phyloP scores from a whole-genome alignment of 1,140 invertebrate genomes.

The Battus philenor region DNA sequence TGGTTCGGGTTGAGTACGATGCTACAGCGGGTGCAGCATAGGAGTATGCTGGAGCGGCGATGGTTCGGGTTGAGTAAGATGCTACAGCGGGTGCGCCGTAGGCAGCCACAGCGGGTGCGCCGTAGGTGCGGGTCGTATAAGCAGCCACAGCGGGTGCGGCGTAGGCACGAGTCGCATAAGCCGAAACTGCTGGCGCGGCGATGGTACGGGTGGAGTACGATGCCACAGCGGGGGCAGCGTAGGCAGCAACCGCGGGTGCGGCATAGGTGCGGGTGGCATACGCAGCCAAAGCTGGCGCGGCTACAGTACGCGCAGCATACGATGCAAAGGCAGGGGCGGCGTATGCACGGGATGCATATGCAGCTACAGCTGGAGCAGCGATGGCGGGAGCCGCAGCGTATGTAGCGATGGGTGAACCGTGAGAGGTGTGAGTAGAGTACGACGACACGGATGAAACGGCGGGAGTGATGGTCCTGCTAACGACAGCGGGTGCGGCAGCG shows the following conservation, averaged over 20 bases:
- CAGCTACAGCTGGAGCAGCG: not conserved
- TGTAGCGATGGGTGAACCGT: slow-evolving; percentile 19
- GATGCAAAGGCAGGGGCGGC: slow-evolving; percentile 29
- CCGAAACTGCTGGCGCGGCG: slow-evolving; percentile 27
- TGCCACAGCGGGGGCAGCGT: not conserved
- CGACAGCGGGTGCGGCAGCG: slow-evolving; percentile 14
- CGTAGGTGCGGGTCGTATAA: slow-evolving; percentile 24
- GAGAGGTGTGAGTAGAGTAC: slow-evolving; percentile 17
- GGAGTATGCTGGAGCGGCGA: slow-evolving; percentile 25
- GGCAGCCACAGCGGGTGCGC: slow-evolving; percentile 28
- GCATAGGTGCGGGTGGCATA: slow-evolving; percentile 26
- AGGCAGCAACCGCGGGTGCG: slow-evolving; percentile 27
- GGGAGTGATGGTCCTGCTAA: slow-evolving; percentile 23
- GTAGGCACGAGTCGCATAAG: slow-evolving; percentile 21
- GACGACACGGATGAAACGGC: slow-evolving; percentile 29
- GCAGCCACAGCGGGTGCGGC: slow-evolving; percentile 21
- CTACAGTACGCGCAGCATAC: slow-evolving; percentile 18
- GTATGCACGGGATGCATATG: slow-evolving; percentile 23
- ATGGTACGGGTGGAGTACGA: slow-evolving; percentile 24
- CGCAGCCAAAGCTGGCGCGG: slow-evolving; percentile 20
- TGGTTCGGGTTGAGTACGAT: slow-evolving; percentile 17
- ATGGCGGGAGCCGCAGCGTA: slow-evolving; percentile 30
- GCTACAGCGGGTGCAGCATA: slow-evolving; percentile 22
- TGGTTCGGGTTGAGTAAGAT: slow-evolving; percentile 22
- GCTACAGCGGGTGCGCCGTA: not conserved